Conservation (phyloP, 2,797 vertebrate species). For the Chloroceryle amazona region DNA sequence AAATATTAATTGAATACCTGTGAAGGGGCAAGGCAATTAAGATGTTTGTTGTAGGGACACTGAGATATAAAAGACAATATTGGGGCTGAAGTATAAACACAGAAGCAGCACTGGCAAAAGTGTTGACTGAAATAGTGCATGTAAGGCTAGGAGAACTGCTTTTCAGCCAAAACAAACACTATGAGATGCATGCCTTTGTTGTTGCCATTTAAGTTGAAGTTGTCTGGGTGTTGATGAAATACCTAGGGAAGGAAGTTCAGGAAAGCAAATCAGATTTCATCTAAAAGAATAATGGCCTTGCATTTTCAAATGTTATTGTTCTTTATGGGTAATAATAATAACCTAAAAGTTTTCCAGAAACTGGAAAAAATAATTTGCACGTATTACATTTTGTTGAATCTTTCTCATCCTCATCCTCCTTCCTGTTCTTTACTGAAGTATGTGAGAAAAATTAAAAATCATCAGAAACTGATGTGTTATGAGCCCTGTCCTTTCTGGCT, state of each 20-base stretch:
- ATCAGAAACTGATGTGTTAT: not conserved
- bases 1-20: not conserved
- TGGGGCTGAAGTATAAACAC: not conserved
- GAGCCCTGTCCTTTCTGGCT: not conserved
- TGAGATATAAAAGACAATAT: not conserved
- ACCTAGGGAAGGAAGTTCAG: not conserved
- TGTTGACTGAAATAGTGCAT: not conserved
- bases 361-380: not conserved
- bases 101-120: not conserved
- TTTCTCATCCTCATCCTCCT: not conserved
- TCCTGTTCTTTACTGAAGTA: not conserved
- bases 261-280: constrained; percentile 15
- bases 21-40: not conserved
- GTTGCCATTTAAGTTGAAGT: not conserved
- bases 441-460: not conserved
- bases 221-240: not conserved
- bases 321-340: not conserved
- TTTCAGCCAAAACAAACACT: not conserved
- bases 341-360: not conserved
- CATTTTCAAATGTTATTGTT: not conserved
- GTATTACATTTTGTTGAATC: not conserved
- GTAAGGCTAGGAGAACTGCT: not conserved
- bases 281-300: not conserved
- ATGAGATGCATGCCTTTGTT: not conserved
- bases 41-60: not conserved